Percentiles rank a stretch among this genome's conserved stretches.
phyloP scores from a whole-genome alignment of 2,797 vertebrate species.

The Spinus pinus region DNA sequence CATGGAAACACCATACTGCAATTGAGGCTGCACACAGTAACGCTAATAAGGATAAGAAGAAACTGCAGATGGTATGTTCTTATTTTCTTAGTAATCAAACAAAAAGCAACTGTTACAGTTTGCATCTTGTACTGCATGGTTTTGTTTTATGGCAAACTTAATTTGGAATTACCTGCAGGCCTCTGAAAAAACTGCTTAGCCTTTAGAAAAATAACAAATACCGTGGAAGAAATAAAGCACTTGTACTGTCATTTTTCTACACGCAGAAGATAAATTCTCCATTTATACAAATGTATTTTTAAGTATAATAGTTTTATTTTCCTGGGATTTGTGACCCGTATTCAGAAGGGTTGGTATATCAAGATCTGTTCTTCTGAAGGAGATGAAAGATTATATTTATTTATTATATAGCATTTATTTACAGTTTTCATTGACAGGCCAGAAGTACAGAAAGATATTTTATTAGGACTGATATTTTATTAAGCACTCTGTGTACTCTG shows the following conservation, averaged over 20 bases:
- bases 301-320: neutral
- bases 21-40: slow-evolving; percentile 85
- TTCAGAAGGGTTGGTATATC: neutral
- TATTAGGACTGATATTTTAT: neutral
- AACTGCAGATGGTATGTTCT: slow-evolving; percentile 85
- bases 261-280: neutral
- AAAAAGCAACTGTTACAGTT: neutral
- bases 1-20: slow-evolving; percentile 88
- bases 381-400: neutral
- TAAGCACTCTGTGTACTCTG: neutral
- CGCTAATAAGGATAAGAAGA: slow-evolving; percentile 89
- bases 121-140: neutral
- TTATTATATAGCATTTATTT: neutral
- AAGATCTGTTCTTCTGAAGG: neutral
- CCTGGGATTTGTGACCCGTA: neutral
- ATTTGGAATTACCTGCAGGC: neutral
- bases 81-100: neutral
- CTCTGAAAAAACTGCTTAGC: neutral
- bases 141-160: neutral
- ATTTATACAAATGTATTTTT: neutral
- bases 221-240: rapidly evolving
- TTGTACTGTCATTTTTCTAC: neutral
- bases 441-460: neutral
- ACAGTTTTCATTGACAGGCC: neutral
- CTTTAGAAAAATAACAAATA: neutral